Base-by-base conservation (phyloP, 2,113 vertebrate genomes). In the Jacana jacana region DNA sequence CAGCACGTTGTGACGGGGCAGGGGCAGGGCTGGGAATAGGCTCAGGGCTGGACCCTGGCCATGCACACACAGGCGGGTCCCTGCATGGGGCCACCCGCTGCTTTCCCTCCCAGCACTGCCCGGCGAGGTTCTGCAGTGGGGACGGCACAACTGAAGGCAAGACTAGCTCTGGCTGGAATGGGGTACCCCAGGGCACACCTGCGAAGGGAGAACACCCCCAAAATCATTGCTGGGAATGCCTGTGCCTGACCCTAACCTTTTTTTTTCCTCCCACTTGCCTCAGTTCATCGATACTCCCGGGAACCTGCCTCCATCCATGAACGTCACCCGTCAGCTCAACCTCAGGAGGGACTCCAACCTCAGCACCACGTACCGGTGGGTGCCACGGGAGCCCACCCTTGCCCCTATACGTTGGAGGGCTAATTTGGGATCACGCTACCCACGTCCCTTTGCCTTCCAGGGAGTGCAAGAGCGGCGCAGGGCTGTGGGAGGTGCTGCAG, bases 211-310 rank as follows among this genome's bases (percentile, higher is more conserved):
- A 75, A 6, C 54, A 78, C 10, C 22, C 64, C 42, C 42, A 42
- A 6, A 61, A 66, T 31, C 8, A 0, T 11, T 49, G 40, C n/a
- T 22, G 48, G 63, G 13, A 33, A 4, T 6, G 5, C 8, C 51
- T 11, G 9, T 2, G 12, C 66, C 54, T 71, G 10, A 37, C 31
- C 13, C 40, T 5, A 24, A 15, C 24, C 37, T 33, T 6, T 15
- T 27, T 58, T 60, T 42, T n/a, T 23, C 37, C 65, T 60, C 58
- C 40, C 1, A 0, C 48, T 35, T 6, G 35, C 6, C 28, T 16
- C 87, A 99, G 98, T 98, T 98, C 81, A 81, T 98, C 2, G 98
- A 99, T 87, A 97, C 97, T 2, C 98, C 98, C 0, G 97, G 97
- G 6, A 98, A 98, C 33, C 89, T 98, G 46, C 98, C 98, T 7